Evolutionary conservation across 2,113 vertebrate species (phyloP).

Genomic region (Marmota flaviventris): DNA sequence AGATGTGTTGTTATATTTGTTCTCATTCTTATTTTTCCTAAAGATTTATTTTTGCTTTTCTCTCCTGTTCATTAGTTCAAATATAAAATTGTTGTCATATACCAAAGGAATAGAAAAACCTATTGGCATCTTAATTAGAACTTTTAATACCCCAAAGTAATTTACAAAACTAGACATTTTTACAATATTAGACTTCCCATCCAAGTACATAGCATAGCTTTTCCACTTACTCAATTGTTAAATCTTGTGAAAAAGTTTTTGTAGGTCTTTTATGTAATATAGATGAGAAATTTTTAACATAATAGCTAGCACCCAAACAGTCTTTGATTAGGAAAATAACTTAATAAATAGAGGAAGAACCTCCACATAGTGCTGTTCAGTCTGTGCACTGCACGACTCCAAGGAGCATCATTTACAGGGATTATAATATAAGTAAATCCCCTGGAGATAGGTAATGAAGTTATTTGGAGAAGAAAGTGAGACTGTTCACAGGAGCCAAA

Average conservation of each 20-base stretch:
- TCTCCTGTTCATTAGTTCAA: slow-evolving; percentile 9
- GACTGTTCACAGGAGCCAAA: neutral
- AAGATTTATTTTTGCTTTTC: slow-evolving; percentile 9
- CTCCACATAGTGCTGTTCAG: neutral
- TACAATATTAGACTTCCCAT: slow-evolving; percentile 19
- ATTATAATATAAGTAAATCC: neutral
- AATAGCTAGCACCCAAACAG: neutral
- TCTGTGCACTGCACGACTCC: neutral
- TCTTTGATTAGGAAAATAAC: neutral
- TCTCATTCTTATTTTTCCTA: slow-evolving; percentile 11
- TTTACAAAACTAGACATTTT: slow-evolving; percentile 28
- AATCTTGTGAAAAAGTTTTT: neutral
- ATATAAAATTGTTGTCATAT: slow-evolving; percentile 4
- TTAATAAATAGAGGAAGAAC: neutral
- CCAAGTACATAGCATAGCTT: neutral
- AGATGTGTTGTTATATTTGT: neutral
- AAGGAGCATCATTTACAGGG: neutral
- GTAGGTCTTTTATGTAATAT: slow-evolving; percentile 19
- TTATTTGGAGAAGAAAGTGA: neutral
- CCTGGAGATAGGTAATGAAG: neutral
- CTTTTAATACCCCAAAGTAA: neutral
- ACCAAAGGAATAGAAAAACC: neutral
- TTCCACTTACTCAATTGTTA: slow-evolving; percentile 8
- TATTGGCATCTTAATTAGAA: slow-evolving; percentile 35
- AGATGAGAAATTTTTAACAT: neutral